A percentile compares a stretch with the other conserved stretches of the same genome.
phyloP scores from a whole-genome alignment of 2,888 invertebrate species.

The Tricholauxania praeusta region DNA sequence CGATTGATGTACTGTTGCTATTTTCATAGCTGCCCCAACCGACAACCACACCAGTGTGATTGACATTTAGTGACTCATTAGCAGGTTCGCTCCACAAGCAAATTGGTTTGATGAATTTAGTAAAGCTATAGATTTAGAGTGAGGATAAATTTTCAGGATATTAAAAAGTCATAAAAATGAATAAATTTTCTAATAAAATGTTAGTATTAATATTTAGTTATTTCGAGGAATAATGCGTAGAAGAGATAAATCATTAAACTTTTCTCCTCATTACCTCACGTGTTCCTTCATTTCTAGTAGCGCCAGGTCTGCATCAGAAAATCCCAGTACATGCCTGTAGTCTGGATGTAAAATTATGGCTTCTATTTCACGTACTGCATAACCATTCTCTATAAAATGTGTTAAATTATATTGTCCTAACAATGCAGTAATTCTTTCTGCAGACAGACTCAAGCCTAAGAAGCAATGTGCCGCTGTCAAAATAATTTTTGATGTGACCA shows the following conservation, averaged over 20 bases:
- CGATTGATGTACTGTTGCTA: too few relatives aligned
- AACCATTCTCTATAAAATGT: constrained; percentile 48
- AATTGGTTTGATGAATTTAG: constrained; percentile 56
- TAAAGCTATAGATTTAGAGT: constrained; percentile 44
- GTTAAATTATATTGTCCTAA: constrained; percentile 67
- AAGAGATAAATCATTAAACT: too few relatives aligned
- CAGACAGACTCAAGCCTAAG: constrained; percentile 43
- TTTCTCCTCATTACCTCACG: constrained; percentile 50
- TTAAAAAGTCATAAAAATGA: too few relatives aligned
- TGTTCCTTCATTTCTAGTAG: constrained; percentile 64
- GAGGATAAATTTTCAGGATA: too few relatives aligned
- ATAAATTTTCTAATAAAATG: too few relatives aligned
- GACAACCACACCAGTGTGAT: constrained; percentile 68
- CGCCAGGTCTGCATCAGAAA: constrained; percentile 70
- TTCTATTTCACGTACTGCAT: constrained; percentile 47
- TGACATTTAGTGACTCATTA: constrained; percentile 59
- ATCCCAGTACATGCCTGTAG: constrained; percentile 55
- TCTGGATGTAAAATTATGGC: constrained; percentile 66
- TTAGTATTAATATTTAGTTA: too few relatives aligned
- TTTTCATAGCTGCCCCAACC: constrained; percentile 70
- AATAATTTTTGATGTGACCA: constrained; percentile 59
- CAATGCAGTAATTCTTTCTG: constrained; percentile 57
- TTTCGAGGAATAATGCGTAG: too few relatives aligned
- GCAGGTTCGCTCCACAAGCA: constrained; percentile 62
- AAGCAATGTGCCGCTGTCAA: constrained; percentile 68